phyloP scores from a whole-genome alignment of 2,888 invertebrate species.

The Xiphydria camelus region DNA sequence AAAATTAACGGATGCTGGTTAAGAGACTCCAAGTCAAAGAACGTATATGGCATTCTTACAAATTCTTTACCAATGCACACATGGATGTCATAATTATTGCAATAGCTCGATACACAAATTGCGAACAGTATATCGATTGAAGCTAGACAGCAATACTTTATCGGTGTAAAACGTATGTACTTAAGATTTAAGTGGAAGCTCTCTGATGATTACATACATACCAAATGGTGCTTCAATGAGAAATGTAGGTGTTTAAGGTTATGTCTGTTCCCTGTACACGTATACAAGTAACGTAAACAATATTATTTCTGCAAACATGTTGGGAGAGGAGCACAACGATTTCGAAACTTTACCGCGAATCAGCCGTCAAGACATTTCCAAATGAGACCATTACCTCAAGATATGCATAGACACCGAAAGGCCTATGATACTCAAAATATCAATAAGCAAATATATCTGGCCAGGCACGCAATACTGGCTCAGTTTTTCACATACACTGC shows the following conservation, averaged over 20 bases:
- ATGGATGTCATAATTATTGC: too few relatives aligned
- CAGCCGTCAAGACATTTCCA: too few relatives aligned
- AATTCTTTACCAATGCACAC: too few relatives aligned
- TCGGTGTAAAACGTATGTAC: too few relatives aligned
- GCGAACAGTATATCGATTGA: too few relatives aligned
- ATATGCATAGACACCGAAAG: slow-evolving; percentile 54
- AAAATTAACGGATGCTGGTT: too few relatives aligned
- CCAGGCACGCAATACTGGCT: slow-evolving; percentile 35
- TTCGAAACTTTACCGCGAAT: too few relatives aligned
- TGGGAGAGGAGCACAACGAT: background rate
- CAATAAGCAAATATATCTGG: slow-evolving; percentile 51
- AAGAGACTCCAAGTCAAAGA: too few relatives aligned
- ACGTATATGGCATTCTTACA: too few relatives aligned
- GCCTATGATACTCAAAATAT: slow-evolving; percentile 52
- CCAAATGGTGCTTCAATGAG: slow-evolving; percentile 6
- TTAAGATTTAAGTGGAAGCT: too few relatives aligned
- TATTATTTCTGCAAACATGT: slow-evolving; percentile 5
- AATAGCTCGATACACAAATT: too few relatives aligned
- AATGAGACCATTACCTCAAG: slow-evolving; percentile 41
- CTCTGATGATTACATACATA: slow-evolving; percentile 1
- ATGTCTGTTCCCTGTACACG: slow-evolving; percentile 18
- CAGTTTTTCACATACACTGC: slow-evolving; percentile 30
- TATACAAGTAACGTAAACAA: slow-evolving; percentile 27
- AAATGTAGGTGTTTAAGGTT: slow-evolving; percentile 19
- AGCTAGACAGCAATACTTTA: too few relatives aligned